Evolutionary conservation across 2,113 vertebrate species (phyloP).

Genomic region (Plotosus lineatus): DNA sequence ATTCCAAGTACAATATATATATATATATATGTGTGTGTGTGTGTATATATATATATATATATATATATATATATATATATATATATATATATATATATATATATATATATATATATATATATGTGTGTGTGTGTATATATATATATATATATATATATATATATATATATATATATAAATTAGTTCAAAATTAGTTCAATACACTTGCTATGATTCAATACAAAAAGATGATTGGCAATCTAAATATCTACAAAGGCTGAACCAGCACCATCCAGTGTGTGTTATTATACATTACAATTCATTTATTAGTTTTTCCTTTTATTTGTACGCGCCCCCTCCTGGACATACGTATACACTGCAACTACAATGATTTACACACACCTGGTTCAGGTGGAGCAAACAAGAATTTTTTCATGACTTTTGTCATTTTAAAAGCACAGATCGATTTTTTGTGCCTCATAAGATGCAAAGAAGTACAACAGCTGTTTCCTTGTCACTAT

Average conservation of each 20-base stretch:
- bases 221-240: background rate
- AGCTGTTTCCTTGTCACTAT: background rate
- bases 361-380: background rate
- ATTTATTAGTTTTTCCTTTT: background rate
- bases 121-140: too few species aligned
- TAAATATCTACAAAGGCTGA: slow-evolving; percentile 6
- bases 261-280: slow-evolving; percentile 51
- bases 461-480: background rate
- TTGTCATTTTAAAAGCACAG: background rate
- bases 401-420: background rate
- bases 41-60: too few species aligned
- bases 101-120: too few species aligned
- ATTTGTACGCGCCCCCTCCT: slow-evolving; percentile 66
- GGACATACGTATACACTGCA: slow-evolving; percentile 61
- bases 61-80: too few species aligned
- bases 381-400: slow-evolving; percentile 33
- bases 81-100: too few species aligned
- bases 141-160: too few species aligned
- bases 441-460: background rate
- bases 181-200: too few species aligned
- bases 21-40: too few species aligned
- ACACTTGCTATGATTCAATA: background rate
- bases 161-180: too few species aligned
- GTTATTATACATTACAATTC: slow-evolving; percentile 40
- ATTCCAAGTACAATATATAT: too few species aligned